Percentiles rank a stretch among this genome's conserved stretches.
These are phyloP conservation scores for Emydoidea blandingii DNA, from an alignment of 2,797 vertebrate species.

Conservation along the genomic window DNA sequence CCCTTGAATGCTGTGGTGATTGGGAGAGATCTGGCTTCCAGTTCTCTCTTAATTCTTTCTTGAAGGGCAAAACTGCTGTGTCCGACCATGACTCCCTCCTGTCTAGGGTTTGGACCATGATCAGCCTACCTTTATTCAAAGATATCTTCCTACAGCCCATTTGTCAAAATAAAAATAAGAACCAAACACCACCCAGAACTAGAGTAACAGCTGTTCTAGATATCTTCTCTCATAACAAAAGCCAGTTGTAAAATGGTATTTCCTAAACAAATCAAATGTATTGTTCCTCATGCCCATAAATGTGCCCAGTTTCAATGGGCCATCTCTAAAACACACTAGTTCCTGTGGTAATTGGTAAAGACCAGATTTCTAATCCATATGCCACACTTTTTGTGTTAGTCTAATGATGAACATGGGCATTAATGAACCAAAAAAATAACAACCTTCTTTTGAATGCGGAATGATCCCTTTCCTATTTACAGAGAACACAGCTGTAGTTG, in stretches of 20 bases:
- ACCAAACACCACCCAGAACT: neutral
- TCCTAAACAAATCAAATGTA: neutral
- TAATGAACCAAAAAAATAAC: neutral
- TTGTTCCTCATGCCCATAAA: neutral
- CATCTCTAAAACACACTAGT: neutral
- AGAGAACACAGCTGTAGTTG: neutral
- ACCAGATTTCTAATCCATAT: neutral
- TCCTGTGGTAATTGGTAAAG: neutral
- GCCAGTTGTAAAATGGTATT: neutral
- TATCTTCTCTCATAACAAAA: neutral
- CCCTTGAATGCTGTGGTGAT: neutral
- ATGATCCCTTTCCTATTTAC: neutral
- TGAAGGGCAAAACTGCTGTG: neutral
- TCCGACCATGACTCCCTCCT: neutral
- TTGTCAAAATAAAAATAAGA: neutral
- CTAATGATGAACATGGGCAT: neutral
- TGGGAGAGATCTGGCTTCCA: neutral
- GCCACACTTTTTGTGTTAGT: neutral
- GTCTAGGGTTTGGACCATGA: neutral
- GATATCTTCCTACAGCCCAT: neutral
- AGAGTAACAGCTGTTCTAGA: neutral
- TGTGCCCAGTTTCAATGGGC: neutral
- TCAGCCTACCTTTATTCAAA: neutral
- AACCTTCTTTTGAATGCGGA: neutral
- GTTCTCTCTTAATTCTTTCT: neutral